Evolutionary conservation across 2,113 vertebrate species (phyloP).

Genomic region (Leucosticte australis): DNA sequence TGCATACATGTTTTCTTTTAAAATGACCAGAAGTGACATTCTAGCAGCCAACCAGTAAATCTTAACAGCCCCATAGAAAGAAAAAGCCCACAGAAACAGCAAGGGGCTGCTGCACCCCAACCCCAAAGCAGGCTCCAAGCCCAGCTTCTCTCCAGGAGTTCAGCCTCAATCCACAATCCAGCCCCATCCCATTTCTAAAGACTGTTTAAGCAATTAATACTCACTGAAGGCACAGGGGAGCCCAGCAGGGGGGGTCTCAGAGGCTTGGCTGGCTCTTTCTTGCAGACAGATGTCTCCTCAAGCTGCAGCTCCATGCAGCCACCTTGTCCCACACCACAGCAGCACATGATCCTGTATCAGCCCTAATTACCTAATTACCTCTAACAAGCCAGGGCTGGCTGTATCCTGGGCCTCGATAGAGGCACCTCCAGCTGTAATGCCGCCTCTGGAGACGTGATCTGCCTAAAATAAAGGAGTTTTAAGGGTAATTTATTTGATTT

Average conservation of each 20-base stretch:
- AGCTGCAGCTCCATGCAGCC: neutral
- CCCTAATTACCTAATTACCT: neutral
- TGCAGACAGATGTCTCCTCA: neutral
- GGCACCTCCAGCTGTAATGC: neutral
- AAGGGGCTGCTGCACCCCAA: fast-evolving
- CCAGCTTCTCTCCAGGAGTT: neutral
- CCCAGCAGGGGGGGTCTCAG: fast-evolving
- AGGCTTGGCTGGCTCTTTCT: neutral
- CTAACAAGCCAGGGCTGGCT: neutral
- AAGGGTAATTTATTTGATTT: neutral
- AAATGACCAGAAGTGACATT: neutral
- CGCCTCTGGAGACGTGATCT: neutral
- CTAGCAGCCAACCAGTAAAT: fast-evolving
- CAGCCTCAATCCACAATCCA: neutral
- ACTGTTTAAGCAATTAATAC: neutral
- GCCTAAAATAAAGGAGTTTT: neutral
- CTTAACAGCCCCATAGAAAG: neutral
- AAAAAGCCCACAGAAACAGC: neutral
- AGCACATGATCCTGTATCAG: neutral
- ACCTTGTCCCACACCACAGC: neutral
- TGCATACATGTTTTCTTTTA: neutral
- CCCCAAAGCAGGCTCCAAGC: neutral
- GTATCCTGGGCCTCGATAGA: fast-evolving
- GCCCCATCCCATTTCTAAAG: fast-evolving
- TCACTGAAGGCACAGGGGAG: fast-evolving